Conservation (phyloP, 2,888 invertebrate genomes). For the Rapana venosa region DNA sequence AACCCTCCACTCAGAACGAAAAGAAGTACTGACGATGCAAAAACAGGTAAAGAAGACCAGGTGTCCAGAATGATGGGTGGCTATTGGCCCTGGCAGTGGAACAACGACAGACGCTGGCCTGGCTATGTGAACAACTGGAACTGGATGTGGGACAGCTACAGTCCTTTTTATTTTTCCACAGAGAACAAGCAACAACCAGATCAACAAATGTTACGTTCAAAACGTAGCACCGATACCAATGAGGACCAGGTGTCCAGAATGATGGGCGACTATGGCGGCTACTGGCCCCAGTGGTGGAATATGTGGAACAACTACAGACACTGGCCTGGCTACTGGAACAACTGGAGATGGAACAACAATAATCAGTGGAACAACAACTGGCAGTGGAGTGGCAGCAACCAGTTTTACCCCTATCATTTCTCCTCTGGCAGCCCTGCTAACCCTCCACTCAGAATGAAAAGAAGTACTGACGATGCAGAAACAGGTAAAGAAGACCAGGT, state of each 20-base stretch:
- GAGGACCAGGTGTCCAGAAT: constrained; percentile 6
- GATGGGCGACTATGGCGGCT: constrained; percentile 30
- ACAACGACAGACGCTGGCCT: constrained; percentile 27
- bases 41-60: background rate
- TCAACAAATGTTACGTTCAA: background rate
- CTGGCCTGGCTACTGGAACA: constrained; percentile 29
- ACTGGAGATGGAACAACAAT: background rate
- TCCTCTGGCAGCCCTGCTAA: background rate
- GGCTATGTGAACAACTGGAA: constrained; percentile 22
- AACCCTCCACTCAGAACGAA: background rate
- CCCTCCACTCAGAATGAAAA: background rate
- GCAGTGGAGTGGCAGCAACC: background rate
- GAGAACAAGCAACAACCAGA: background rate
- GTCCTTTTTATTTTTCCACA: background rate
- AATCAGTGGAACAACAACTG: constrained; percentile 15
- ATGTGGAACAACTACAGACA: constrained; percentile 6
- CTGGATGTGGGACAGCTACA: constrained; percentile 32
- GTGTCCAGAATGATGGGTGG: constrained; percentile 33
- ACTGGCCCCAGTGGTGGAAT: constrained; percentile 34
- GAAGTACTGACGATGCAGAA: background rate
- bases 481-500: background rate
- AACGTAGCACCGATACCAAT: background rate
- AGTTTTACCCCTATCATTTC: background rate
- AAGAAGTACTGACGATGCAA: background rate
- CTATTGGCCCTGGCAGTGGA: constrained; percentile 19